Conservation (phyloP, 2,797 vertebrate species). For the Simalia tracyae region DNA sequence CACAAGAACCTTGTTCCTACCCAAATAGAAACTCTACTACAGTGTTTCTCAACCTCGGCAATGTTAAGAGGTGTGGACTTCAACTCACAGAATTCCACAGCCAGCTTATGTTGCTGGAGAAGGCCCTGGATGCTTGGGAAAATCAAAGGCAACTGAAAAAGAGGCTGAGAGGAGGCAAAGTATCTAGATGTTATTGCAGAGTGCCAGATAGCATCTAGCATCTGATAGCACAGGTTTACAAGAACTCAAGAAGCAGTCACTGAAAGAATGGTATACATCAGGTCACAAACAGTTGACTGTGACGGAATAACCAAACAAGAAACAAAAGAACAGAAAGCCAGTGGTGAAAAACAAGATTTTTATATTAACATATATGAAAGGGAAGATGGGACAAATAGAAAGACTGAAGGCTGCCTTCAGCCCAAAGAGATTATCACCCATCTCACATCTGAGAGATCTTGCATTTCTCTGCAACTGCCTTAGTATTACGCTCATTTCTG, state of each 20-base stretch:
- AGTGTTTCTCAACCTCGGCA: too few relatives aligned
- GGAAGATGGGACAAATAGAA: background rate
- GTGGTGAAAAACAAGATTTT: background rate
- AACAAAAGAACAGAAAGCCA: background rate
- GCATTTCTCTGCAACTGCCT: background rate
- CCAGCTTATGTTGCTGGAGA: background rate
- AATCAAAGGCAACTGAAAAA: background rate
- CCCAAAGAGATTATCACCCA: background rate
- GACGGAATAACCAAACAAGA: background rate
- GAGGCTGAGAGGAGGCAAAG: background rate
- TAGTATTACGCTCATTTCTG: background rate
- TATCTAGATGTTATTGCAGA: background rate
- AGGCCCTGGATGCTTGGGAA: background rate
- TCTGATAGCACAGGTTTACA: background rate
- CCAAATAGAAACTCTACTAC: background rate
- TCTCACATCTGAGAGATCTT: background rate
- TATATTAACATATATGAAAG: background rate
- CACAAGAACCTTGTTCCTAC: background rate
- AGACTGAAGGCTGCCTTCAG: background rate
- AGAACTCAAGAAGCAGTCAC: background rate
- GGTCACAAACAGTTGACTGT: background rate
- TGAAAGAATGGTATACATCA: background rate
- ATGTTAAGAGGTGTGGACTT: too few relatives aligned
- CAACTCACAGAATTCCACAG: too few relatives aligned
- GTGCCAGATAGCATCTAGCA: too few relatives aligned